A percentile compares a stretch with the other conserved stretches of the same genome.
Conservation (phyloP, 2,888 invertebrate genomes). For the Temnothorax unifasciatus region DNA sequence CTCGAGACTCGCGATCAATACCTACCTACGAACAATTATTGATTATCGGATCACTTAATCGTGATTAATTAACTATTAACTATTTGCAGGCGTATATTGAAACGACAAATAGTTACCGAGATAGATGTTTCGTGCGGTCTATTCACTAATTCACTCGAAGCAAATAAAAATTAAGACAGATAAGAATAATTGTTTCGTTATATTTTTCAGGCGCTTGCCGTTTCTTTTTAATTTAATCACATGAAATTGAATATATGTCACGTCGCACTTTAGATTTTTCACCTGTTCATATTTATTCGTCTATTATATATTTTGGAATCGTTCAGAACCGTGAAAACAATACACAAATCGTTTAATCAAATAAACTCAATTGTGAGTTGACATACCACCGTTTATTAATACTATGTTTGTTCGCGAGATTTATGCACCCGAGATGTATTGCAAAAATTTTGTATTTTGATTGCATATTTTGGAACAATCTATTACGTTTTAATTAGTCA, state of each 20-base stretch:
- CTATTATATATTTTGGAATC: background rate
- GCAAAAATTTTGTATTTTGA: background rate
- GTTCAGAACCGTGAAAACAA: background rate
- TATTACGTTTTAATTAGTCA: background rate
- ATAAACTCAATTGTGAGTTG: background rate
- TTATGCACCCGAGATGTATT: background rate
- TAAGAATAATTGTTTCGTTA: background rate
- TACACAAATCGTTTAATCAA: background rate
- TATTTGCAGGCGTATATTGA: background rate
- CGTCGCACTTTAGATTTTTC: background rate
- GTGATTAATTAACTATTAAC: background rate
- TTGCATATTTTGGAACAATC: background rate
- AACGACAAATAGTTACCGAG: background rate
- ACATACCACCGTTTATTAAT: background rate
- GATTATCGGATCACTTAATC: background rate
- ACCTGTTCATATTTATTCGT: background rate
- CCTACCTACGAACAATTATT: background rate
- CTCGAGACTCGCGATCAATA: background rate
- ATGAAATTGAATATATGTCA: background rate
- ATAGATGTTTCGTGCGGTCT: background rate
- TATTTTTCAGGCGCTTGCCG: background rate
- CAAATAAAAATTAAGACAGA: background rate
- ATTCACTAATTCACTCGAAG: background rate
- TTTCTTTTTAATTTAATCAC: background rate
- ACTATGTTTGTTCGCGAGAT: background rate